phyloP scores from a whole-genome alignment of 2,888 invertebrate genomes.

The Dolichopus griseipennis region DNA sequence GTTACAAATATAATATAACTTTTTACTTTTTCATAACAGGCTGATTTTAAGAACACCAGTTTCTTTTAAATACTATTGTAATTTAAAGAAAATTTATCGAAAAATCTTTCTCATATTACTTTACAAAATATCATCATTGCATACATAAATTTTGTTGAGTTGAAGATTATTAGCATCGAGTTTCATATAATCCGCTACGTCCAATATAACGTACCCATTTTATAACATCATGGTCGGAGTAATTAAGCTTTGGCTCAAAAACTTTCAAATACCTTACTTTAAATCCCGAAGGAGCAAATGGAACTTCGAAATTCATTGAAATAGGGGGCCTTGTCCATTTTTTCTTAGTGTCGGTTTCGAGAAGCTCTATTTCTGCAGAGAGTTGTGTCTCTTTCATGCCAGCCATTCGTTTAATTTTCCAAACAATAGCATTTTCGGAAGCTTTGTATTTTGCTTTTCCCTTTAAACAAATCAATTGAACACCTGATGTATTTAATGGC shows the following conservation, averaged over 20 bases:
- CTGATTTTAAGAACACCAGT: too few species aligned
- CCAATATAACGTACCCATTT: conserved; percentile 99
- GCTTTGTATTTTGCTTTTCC: conserved; percentile 99
- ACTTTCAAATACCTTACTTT: conserved; percentile 96
- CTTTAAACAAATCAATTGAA: conserved; percentile 96
- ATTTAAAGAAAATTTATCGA: too few species aligned
- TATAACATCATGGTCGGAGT: conserved; percentile 99
- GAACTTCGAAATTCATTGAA: conserved; percentile 99
- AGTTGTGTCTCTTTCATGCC: conserved; percentile 99
- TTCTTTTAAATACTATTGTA: too few species aligned
- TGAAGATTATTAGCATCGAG: conserved; percentile 70
- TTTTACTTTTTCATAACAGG: too few species aligned
- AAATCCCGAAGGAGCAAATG: conserved; percentile 98
- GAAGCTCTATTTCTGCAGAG: conserved; percentile 96
- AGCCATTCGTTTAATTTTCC: conserved; percentile 90
- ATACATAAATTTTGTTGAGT: too few species aligned
- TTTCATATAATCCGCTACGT: conserved; percentile 97
- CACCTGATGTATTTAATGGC: conserved; percentile 96
- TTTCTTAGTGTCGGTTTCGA: conserved; percentile 98
- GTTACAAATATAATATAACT: too few species aligned
- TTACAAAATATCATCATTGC: too few species aligned
- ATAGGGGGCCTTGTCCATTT: conserved; percentile 99
- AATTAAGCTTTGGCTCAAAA: conserved; percentile 98
- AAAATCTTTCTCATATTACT: too few species aligned
- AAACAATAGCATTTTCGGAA: conserved; percentile 96